Base-by-base conservation (phyloP, 2,797 vertebrate species). In the Naso thynnoides region DNA sequence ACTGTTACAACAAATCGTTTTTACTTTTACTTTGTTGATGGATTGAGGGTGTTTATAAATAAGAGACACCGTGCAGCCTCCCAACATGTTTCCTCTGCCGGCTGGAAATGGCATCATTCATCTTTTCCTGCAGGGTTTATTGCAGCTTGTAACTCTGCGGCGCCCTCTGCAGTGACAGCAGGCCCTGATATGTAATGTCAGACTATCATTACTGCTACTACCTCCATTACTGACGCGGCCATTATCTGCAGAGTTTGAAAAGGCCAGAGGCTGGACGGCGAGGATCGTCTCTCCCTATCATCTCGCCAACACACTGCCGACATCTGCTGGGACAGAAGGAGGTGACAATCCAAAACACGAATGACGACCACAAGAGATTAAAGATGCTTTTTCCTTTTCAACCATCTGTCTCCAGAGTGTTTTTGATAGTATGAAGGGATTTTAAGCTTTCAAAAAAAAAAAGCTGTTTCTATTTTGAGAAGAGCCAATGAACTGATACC, bases 91-190 rank as follows among this genome's bases (percentile, higher is more conserved):
- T 70, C 72, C 36, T 64, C 60, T 59, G 50, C 65, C 81, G 59
- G 56, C 70, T 60, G 64, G 57, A 61, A 42, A 41, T 52, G 74
- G 44, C 68, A 44, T 44, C 59, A 24, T 73, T 73, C 70, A 78
- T 82, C 66, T 65, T 64, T 67, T 72, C 66, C 81, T 70, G 62
- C 38, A 1, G 69, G 57, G 29, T 81, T 79, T 73, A 67, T 75
- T 73, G 70, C 60, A 39, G 56, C 60, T 73, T 69, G 48, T 73
- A 57, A 79, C 66, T 62, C 47, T 31, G 53, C 47, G 45, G 47
- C 5, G 0, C 18, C 49, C 38, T 73, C 77, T 57, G 76, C 70
- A 31, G 56, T 55, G 65, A 66, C 72, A 76, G 26, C 62, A 58
- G 63, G 72, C 36, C 55, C 75, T 69, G 60, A 64, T 73, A 56